Evolutionary conservation across 2,888 invertebrate genomes (phyloP).

Genomic region (Nezara viridula): DNA sequence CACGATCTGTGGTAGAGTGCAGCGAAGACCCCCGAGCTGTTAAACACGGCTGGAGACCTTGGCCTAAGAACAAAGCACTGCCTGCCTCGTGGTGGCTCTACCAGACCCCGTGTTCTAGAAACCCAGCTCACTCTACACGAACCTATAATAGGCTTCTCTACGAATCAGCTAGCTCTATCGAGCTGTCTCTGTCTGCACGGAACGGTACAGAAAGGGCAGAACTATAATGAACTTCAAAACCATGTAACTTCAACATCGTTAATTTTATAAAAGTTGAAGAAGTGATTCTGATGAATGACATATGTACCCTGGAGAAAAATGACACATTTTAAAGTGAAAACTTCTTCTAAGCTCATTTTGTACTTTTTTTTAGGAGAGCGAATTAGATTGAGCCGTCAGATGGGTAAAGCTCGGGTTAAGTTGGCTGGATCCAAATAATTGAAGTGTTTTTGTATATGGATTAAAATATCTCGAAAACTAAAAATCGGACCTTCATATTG

Average conservation of each 20-base stretch:
- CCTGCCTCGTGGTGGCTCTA: not conserved
- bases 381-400: too few species aligned
- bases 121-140: not conserved
- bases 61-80: not conserved
- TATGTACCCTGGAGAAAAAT: too few species aligned
- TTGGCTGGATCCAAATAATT: too few species aligned
- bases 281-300: not conserved
- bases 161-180: not conserved
- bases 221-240: too few species aligned
- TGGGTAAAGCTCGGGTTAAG: too few species aligned
- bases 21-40: not conserved
- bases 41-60: not conserved
- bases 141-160: not conserved
- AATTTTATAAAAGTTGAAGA: not conserved
- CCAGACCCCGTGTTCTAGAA: conserved; percentile 10
- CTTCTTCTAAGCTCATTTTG: too few species aligned
- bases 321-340: too few species aligned
- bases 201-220: not conserved
- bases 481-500: too few species aligned
- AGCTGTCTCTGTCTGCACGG: not conserved
- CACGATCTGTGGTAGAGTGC: not conserved
- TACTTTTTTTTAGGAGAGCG: too few species aligned
- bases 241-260: too few species aligned
- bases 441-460: too few species aligned
- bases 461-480: too few species aligned